These are phyloP conservation scores for Steatocranus sp. DNA, from an alignment of 2,797 vertebrate genomes.

Conservation along the genomic window DNA sequence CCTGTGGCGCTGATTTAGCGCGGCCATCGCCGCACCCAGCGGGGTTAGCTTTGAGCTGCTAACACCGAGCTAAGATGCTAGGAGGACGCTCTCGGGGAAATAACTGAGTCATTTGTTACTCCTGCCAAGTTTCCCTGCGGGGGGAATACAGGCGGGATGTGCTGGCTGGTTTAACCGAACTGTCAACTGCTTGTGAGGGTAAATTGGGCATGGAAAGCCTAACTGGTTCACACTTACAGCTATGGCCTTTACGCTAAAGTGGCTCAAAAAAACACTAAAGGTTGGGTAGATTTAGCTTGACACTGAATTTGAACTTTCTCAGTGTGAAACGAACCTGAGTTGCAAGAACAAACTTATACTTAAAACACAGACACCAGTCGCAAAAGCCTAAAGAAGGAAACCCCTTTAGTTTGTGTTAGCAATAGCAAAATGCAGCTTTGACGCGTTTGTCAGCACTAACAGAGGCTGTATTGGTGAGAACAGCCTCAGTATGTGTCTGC, in stretches of 20 bases:
- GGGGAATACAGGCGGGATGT: neutral
- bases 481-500: neutral
- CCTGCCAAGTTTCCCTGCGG: neutral
- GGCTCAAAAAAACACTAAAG: neutral
- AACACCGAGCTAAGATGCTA: slow-evolving; percentile 39
- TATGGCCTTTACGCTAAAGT: neutral
- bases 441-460: neutral
- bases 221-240: neutral
- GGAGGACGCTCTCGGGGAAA: neutral
- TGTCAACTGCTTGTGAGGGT: neutral
- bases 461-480: neutral
- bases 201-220: neutral
- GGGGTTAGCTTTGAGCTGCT: slow-evolving; percentile 46
- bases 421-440: neutral
- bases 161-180: neutral
- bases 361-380: neutral
- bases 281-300: neutral
- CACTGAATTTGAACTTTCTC: neutral
- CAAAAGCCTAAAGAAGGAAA: neutral
- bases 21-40: slow-evolving; percentile 54
- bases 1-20: neutral
- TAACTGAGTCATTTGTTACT: neutral
- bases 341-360: neutral
- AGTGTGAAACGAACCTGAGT: neutral
- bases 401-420: neutral